phyloP scores from a whole-genome alignment of 1,140 invertebrate species.

The Leguminivora glycinivorella region DNA sequence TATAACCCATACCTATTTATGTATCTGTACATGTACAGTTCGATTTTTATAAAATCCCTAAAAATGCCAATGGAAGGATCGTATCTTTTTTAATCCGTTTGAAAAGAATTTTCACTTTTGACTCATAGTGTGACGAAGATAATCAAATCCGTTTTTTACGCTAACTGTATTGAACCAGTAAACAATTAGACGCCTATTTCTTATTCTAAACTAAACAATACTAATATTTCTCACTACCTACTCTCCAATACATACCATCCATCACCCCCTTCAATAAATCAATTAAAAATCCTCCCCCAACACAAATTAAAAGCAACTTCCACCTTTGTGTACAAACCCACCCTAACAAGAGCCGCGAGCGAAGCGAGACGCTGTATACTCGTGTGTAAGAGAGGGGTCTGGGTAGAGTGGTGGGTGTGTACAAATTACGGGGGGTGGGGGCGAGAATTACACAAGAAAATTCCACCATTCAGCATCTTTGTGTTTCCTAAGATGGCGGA shows the following conservation, averaged over 20 bases:
- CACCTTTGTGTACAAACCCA: conserved; percentile 34
- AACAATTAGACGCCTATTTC: no score
- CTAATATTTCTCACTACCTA: not conserved
- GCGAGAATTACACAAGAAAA: conserved; percentile 78
- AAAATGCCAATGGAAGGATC: no score
- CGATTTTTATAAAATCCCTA: no score
- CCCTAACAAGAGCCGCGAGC: conserved; percentile 31
- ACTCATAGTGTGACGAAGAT: no score
- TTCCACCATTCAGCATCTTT: conserved; percentile 78
- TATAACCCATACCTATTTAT: no score
- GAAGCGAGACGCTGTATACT: conserved; percentile 18
- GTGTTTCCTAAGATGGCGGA: conserved; percentile 76
- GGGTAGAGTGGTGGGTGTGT: conserved; percentile 41
- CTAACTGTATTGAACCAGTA: no score
- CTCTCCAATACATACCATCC: not conserved
- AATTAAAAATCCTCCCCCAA: conserved; percentile 52
- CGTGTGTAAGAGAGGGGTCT: conserved; percentile 37
- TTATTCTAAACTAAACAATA: no score
- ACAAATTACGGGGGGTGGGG: conserved; percentile 62
- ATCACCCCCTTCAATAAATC: conserved; percentile 38
- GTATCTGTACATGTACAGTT: no score
- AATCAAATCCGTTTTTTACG: no score
- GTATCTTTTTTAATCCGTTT: no score
- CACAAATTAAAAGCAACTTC: conserved; percentile 41
- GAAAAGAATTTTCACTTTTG: no score